These are phyloP conservation scores for Yponomeuta cagnagella DNA, from an alignment of 2,888 invertebrate genomes.

Conservation along the genomic window DNA sequence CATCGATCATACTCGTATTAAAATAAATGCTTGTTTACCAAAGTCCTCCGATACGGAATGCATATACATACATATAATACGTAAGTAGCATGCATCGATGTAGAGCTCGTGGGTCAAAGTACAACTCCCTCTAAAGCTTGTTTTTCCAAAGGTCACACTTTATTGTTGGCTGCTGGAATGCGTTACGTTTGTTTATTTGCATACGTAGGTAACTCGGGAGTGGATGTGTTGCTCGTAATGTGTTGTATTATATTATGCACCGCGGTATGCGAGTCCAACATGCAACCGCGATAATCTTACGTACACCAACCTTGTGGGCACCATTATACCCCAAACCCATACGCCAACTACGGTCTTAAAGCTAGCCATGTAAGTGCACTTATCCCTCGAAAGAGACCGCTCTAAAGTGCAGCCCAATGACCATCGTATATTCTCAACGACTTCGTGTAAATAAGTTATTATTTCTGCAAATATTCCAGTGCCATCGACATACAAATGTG, in stretches of 20 bases:
- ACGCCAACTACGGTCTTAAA: not conserved
- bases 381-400: not conserved
- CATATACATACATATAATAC: too few species aligned
- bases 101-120: not conserved
- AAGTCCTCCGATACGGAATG: too few species aligned
- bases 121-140: not conserved
- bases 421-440: conserved; percentile 30
- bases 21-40: too few species aligned
- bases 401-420: not conserved
- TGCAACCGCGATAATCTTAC: conserved; percentile 61
- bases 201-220: conserved; percentile 65
- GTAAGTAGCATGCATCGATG: too few species aligned
- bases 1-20: too few species aligned
- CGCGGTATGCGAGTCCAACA: conserved; percentile 51
- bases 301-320: conserved; percentile 27
- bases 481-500: conserved; percentile 40
- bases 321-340: not conserved
- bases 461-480: conserved; percentile 58
- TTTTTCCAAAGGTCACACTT: not conserved
- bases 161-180: conserved; percentile 5
- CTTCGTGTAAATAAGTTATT: conserved; percentile 49
- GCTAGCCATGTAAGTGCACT: not conserved
- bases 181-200: conserved; percentile 26
- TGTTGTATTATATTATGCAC: conserved; percentile 60
- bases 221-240: conserved; percentile 55